These are phyloP conservation scores for Enteromius thamalakanensis DNA, from an alignment of 2,797 vertebrate genomes.

Conservation along the genomic window DNA sequence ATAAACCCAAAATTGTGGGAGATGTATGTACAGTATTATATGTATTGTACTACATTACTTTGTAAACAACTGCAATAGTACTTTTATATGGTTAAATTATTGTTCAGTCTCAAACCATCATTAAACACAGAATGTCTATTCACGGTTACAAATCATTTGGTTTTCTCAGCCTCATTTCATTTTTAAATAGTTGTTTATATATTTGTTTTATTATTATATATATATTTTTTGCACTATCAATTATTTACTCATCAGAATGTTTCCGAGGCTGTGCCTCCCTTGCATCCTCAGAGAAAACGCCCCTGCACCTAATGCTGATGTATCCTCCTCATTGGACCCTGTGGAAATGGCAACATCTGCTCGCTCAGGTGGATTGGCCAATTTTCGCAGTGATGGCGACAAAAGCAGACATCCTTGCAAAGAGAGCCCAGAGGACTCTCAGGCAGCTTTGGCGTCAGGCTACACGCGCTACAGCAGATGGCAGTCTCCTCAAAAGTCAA, in stretches of 20 bases:
- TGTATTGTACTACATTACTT: not conserved
- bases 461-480: conserved; percentile 76
- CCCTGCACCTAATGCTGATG: conserved; percentile 32
- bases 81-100: not conserved
- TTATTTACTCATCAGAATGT: conserved; percentile 35
- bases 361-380: conserved; percentile 73
- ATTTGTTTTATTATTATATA: not conserved
- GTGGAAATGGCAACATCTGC: conserved; percentile 78
- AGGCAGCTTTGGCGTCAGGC: conserved; percentile 69
- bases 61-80: not conserved
- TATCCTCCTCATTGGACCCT: conserved; percentile 71
- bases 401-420: conserved; percentile 75
- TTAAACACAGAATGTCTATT: not conserved
- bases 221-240: not conserved
- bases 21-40: not conserved
- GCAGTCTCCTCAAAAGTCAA: conserved; percentile 71
- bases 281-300: not conserved
- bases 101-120: not conserved
- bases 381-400: conserved; percentile 71
- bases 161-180: not conserved
- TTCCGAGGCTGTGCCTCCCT: not conserved
- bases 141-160: not conserved
- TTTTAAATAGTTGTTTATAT: not conserved
- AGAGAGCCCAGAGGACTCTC: conserved; percentile 56
- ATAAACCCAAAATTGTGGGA: not conserved